Evolutionary conservation across 2,888 invertebrate genomes (phyloP).

Genomic region (Hydrotaea cyrtoneurina): DNA sequence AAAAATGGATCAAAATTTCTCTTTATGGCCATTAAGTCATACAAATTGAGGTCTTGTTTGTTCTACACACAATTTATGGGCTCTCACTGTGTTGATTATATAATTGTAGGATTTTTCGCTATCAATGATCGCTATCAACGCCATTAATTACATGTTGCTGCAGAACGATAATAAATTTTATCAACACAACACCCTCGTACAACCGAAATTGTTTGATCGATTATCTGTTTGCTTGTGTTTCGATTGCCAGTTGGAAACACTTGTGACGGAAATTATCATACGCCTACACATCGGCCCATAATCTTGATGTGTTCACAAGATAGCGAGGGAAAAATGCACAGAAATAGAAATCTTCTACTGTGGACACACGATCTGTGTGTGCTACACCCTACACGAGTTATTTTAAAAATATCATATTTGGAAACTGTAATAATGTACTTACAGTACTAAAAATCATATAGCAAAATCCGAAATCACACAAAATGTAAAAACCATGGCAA

Average conservation of each 20-base stretch:
- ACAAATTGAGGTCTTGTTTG: background rate
- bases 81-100: background rate
- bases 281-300: constrained; percentile 5
- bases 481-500: too few species aligned
- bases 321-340: background rate
- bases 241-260: background rate
- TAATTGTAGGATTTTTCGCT: constrained; percentile 5
- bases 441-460: too few species aligned
- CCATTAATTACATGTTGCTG: background rate
- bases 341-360: background rate
- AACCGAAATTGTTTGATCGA: background rate
- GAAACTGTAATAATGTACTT: too few species aligned
- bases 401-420: too few species aligned
- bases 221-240: background rate
- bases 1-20: background rate
- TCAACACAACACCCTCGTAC: constrained; percentile 15
- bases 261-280: constrained; percentile 20
- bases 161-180: background rate
- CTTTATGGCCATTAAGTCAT: background rate
- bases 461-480: too few species aligned
- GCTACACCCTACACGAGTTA: too few species aligned
- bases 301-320: background rate
- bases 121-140: constrained; percentile 1
- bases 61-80: background rate
- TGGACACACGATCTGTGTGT: too few species aligned